These are phyloP conservation scores for Cryptomyrus ogoouensis DNA, from an alignment of 2,113 vertebrate species.

Conservation along the genomic window DNA sequence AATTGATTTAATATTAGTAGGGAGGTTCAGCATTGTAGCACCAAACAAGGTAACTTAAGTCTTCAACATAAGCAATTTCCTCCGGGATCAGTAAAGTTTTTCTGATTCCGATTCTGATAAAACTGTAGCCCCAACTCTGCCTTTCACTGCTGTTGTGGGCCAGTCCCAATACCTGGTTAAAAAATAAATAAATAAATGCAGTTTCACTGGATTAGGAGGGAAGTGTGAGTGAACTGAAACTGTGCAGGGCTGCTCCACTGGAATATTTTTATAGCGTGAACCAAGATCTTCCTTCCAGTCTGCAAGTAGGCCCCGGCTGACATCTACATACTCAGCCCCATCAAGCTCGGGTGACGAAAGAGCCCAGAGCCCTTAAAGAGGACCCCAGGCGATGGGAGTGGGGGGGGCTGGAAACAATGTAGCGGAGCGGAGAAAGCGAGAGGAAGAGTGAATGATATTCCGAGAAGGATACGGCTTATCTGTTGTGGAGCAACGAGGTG, in stretches of 20 bases:
- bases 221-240: not conserved
- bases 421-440: constrained; percentile 16
- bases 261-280: constrained; percentile 21
- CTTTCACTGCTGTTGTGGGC: not conserved
- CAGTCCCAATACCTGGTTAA: not conserved
- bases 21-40: not conserved
- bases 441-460: not conserved
- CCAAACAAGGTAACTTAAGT: not conserved
- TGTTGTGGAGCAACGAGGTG: not conserved
- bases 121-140: not conserved
- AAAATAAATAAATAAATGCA: not conserved
- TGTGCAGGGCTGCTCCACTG: not conserved
- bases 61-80: not conserved
- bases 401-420: not conserved
- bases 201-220: not conserved
- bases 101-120: not conserved
- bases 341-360: not conserved
- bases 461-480: constrained; percentile 1
- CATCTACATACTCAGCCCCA: not conserved
- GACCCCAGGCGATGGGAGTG: not conserved
- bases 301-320: not conserved
- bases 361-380: not conserved
- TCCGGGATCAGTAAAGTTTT: no score
- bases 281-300: constrained; percentile 7
- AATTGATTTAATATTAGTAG: not conserved